Percentiles rank a stretch among this genome's conserved stretches.
Evolutionary conservation across 1,140 invertebrate genomes (phyloP).

Genomic region (Wiebesia pumilae): DNA sequence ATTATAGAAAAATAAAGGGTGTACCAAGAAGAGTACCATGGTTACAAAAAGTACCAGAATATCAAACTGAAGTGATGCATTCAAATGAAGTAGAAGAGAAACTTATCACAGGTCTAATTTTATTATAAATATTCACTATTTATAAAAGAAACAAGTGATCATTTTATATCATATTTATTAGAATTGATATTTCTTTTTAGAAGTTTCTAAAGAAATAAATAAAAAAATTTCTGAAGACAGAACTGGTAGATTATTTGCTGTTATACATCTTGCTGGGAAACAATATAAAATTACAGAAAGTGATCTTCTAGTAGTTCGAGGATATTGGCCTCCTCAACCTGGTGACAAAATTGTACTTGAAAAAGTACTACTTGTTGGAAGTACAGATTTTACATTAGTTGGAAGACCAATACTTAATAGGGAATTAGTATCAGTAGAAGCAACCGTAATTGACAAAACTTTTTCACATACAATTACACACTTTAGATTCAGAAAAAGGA

Average conservation of each 20-base stretch:
- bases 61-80: constrained; percentile 59
- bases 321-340: constrained; percentile 87
- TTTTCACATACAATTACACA: constrained; percentile 87
- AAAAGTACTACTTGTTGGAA: constrained; percentile 90
- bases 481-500: constrained; percentile 84
- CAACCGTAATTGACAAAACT: constrained; percentile 93
- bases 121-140: background rate
- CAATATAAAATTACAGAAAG: constrained; percentile 92
- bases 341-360: constrained; percentile 90
- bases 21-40: constrained; percentile 58
- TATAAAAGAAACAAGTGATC: background rate
- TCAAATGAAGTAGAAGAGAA: constrained; percentile 61
- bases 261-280: constrained; percentile 87
- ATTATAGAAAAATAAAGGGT: constrained; percentile 38
- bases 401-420: constrained; percentile 87
- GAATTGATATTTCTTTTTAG: constrained; percentile 56
- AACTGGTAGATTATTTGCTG: constrained; percentile 88
- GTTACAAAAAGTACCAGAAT: constrained; percentile 55
- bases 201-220: constrained; percentile 77
- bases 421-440: constrained; percentile 85
- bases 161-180: background rate
- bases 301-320: constrained; percentile 89
- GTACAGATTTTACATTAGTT: constrained; percentile 89
- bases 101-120: constrained; percentile 55
- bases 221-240: constrained; percentile 74